phyloP scores from a whole-genome alignment of 2,113 vertebrate species.

The Cyanistes caeruleus region DNA sequence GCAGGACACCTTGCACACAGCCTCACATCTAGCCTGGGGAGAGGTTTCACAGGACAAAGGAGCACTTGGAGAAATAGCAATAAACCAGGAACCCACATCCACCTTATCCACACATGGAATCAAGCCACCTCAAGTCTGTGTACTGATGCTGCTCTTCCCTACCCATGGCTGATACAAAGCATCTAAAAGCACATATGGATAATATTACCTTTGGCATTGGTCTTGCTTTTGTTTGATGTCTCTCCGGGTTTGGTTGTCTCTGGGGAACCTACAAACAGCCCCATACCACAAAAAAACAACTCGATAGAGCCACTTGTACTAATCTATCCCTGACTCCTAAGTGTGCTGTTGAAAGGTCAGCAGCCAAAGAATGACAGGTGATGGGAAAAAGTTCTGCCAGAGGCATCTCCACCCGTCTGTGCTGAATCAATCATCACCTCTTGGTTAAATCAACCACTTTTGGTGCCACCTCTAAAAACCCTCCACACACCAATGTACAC shows the following conservation, averaged over 20 bases:
- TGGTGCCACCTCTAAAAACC: background rate
- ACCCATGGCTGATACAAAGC: accelerated
- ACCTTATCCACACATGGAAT: background rate
- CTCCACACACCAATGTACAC: accelerated
- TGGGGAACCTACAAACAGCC: background rate
- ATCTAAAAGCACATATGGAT: background rate
- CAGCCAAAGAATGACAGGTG: background rate
- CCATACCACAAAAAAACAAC: background rate
- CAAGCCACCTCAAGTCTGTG: background rate
- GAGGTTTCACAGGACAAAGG: background rate
- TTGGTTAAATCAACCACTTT: background rate
- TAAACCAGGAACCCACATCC: background rate
- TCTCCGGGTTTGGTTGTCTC: background rate
- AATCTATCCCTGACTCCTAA: background rate
- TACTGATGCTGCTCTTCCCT: background rate
- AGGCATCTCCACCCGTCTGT: background rate
- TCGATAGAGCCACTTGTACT: background rate
- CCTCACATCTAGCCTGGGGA: background rate
- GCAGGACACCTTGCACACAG: background rate
- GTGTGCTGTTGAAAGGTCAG: background rate
- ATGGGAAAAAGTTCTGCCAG: background rate
- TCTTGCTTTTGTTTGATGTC: background rate
- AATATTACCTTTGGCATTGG: background rate
- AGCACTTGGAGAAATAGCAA: background rate
- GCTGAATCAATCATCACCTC: background rate